Evolutionary conservation across 2,113 vertebrate genomes (phyloP).

Genomic region (Daphoenositta chrysoptera): DNA sequence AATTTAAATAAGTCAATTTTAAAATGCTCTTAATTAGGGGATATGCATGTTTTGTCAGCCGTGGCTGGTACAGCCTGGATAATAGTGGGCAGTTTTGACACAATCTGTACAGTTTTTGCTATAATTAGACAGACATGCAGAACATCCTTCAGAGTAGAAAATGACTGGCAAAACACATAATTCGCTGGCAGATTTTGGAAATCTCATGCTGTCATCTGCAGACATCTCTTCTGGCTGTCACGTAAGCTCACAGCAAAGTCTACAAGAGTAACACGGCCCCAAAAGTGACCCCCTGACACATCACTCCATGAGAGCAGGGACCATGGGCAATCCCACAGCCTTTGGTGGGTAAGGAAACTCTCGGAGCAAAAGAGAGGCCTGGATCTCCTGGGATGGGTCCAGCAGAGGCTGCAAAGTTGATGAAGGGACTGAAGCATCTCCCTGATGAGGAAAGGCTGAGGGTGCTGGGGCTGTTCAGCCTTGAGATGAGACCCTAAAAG

Average conservation of each 20-base stretch:
- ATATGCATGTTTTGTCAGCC: background rate
- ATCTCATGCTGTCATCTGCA: background rate
- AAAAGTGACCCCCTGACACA: background rate
- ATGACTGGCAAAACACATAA: background rate
- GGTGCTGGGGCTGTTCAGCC: background rate
- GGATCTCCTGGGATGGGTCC: accelerated
- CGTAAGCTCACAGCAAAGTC: background rate
- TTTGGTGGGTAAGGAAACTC: background rate
- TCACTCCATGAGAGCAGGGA: background rate
- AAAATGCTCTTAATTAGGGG: background rate
- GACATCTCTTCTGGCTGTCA: background rate
- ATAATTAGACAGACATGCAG: constrained; percentile 3
- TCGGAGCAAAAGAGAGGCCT: background rate
- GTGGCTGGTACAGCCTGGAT: background rate
- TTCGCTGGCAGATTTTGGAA: background rate
- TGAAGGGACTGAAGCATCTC: background rate
- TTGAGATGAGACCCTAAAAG: background rate
- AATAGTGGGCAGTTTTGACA: constrained; percentile 11
- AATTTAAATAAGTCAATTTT: background rate
- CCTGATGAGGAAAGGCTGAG: background rate
- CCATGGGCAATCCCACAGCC: background rate
- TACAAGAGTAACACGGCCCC: background rate
- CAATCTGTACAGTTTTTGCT: background rate
- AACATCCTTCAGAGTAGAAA: background rate
- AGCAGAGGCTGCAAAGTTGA: accelerated